Conservation (phyloP, 1,140 invertebrate species). For the Penaeus indicus region DNA sequence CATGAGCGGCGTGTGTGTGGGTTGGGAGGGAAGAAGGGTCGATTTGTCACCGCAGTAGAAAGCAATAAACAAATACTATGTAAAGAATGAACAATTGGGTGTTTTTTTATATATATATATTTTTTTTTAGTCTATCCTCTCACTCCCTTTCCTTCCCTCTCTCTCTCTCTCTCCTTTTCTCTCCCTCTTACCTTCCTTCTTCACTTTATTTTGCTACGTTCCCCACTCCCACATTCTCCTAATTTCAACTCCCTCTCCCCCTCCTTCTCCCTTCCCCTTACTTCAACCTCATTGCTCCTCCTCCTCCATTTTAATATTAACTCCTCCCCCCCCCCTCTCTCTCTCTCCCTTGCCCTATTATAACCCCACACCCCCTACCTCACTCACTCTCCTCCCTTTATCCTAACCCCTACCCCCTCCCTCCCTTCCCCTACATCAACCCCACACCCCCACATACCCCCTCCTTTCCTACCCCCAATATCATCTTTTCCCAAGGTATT, state of each 20-base stretch:
- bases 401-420: not conserved
- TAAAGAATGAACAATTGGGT: not conserved
- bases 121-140: not conserved
- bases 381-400: not conserved
- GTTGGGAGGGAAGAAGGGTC: too few relatives aligned
- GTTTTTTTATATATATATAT: not conserved
- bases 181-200: not conserved
- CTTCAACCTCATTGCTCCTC: not conserved
- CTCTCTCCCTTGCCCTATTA: not conserved
- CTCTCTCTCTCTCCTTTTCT: not conserved
- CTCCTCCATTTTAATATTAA: slow-evolving; percentile 4
- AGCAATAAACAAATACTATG: too few relatives aligned
- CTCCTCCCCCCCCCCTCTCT: not conserved
- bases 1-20: too few relatives aligned
- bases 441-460: too few relatives aligned
- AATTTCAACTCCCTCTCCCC: not conserved
- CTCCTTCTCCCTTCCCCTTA: not conserved
- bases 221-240: not conserved
- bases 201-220: too few relatives aligned
- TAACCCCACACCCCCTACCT: not conserved
- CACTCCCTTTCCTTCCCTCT: slow-evolving; percentile 3
- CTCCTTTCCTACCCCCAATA: too few relatives aligned
- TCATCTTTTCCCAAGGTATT: too few relatives aligned
- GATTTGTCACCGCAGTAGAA: too few relatives aligned
- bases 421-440: too few relatives aligned